Base-by-base conservation (phyloP, 2,113 vertebrate genomes). In the Rhabdornis inornatus region DNA sequence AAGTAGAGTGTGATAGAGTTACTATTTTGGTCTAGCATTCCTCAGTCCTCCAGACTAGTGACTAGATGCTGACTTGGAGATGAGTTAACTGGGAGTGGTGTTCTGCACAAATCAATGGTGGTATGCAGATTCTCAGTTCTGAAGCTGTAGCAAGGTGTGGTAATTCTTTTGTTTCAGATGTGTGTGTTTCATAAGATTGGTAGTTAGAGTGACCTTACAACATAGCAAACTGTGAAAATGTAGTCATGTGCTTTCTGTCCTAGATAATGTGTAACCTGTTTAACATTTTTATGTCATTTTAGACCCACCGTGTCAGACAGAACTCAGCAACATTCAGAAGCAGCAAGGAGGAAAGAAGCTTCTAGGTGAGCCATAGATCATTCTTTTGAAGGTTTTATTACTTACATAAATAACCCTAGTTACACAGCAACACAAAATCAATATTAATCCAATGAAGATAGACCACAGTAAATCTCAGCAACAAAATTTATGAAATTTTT, bases 221-320 rank as follows among this genome's bases (percentile, higher is more conserved):
- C 1, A 1, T 13, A 37, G 12, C 20, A 63, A 91, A 69, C 70
- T 56, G 13, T 74, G 37, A 65, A 76, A 77, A 84, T 1, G 2
- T 50, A 57, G 7, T 50, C 50, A 15, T 78, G 24, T 24, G 9
- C 30, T 77, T 83, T 79, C 63, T 40, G 57, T 87, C 75, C 60
- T 78, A 83, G 22, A 39, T 93, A 63, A 37, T 31, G 13, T 60
- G 9, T 87, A 90, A 91, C 87, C 64, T 78, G 16, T 95, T 81
- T 77, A 94, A 95, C 28, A 15, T 95, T 94, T 91, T 96, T 65
- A 53, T 97, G 83, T 95, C 78, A 0, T 98, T 98, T 75, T 97
- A 99, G 99, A 99, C 65, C 98, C 99, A 61, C 99, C 99, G 82
- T 99, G 99, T 97, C 99, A 99, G 96, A 98, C 98, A 70, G 99